Percentiles rank a stretch among this genome's conserved stretches.
Conservation (phyloP, 2,888 invertebrate genomes). For the Myathropa florea region DNA sequence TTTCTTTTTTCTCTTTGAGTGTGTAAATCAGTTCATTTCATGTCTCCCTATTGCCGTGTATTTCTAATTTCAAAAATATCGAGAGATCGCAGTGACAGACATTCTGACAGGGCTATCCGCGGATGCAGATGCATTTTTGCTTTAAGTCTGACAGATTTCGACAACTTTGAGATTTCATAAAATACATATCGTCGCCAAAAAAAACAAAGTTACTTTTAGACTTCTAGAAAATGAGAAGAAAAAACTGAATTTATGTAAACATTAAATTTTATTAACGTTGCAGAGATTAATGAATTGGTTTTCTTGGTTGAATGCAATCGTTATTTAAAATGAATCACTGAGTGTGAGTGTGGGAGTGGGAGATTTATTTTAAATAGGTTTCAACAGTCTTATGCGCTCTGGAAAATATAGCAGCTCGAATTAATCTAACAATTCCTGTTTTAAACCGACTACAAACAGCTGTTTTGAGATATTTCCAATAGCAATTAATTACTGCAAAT, state of each 20-base stretch:
- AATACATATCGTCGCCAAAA: slow-evolving; percentile 42
- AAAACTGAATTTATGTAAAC: slow-evolving; percentile 10
- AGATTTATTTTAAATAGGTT: neutral
- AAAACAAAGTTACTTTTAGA: slow-evolving; percentile 11
- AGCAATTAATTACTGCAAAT: neutral
- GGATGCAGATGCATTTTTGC: slow-evolving; percentile 22
- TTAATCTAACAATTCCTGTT: neutral
- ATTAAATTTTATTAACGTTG: slow-evolving; percentile 13
- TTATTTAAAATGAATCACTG: too few relatives aligned
- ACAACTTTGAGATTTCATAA: slow-evolving; percentile 24
- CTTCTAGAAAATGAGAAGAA: neutral
- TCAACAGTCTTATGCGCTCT: neutral
- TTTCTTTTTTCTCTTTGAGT: neutral
- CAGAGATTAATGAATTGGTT: neutral
- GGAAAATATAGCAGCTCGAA: too few relatives aligned
- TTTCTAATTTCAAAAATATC: neutral
- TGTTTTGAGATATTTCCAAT: neutral
- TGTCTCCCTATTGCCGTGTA: neutral
- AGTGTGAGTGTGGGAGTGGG: too few relatives aligned
- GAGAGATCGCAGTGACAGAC: neutral
- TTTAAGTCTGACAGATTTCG: slow-evolving; percentile 26
- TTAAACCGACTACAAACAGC: neutral
- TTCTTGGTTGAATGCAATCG: neutral
- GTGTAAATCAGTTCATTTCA: neutral
- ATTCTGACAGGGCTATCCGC: neutral